Evolutionary conservation across 2,797 vertebrate species (phyloP), one percentile per base, ranked within the genome.

Genomic region (Catostomus latipinnis): DNA sequence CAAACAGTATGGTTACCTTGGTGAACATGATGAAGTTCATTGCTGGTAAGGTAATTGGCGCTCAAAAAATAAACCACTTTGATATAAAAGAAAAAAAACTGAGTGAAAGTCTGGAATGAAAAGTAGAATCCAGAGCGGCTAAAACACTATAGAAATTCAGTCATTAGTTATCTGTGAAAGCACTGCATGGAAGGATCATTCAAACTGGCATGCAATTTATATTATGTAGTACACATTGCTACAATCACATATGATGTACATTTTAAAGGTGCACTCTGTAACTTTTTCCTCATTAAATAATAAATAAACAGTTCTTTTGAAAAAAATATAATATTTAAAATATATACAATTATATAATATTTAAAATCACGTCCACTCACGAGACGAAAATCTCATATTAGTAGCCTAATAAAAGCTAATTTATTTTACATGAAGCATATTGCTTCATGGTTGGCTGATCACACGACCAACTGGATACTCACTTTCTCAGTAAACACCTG

Each of bases 1-100:
- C 74, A 81, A 83, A 82, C 74, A 71, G 67, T 68, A 79, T 16
- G 57, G 65, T 84, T 82, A 86, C 85, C 85, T 79, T 77, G 81
- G 81, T 79, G 83, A 86, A 71, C 65, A 80, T 79, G 76, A 84
- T 86, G 70, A 84, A 83, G 78, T 66, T 82, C 76, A 84, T 80
- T 75, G 71, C 60, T 57, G 82, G 81, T 73, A 75, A 74, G 82
- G 68, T 83, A 81, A 84, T 81, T 78, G 77, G 78, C 62, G 58
- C 82, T 83, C 49, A 81, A 81, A 81, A 81, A 81, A 74, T 71
- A 74, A 74, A 68, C 50, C 67, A 76, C 57, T 76, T 78, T 65
- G 71, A 78, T 73, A 69, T 57, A 60, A 75, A 71, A 22, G 1
- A 18, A 48, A 76, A 75, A 54, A 52, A 75, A 48, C 10, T 56